These are phyloP conservation scores for Theristicus caerulescens DNA, from an alignment of 2,113 vertebrate genomes.

Conservation along the genomic window DNA sequence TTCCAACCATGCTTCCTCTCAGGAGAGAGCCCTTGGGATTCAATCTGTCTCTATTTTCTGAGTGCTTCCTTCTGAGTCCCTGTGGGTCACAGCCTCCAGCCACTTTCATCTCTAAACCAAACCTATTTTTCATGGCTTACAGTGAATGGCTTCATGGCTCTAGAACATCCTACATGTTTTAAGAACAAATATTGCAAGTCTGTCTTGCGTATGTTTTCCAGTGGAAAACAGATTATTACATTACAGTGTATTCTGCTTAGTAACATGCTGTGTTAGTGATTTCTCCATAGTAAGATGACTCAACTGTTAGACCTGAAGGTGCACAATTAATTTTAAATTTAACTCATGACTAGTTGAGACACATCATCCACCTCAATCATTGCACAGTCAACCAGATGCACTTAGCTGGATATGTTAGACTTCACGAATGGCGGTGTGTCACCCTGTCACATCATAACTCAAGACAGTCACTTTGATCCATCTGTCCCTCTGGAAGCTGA, in stretches of 20 bases:
- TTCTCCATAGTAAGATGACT: background rate
- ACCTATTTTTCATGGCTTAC: constrained; percentile 6
- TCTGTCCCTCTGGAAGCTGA: background rate
- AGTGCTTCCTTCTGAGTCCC: constrained; percentile 54
- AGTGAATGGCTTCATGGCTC: background rate
- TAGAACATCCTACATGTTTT: constrained; percentile 33
- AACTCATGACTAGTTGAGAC: background rate
- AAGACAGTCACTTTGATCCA: background rate
- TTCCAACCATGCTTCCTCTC: constrained; percentile 50
- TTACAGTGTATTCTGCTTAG: background rate
- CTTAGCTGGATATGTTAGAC: background rate
- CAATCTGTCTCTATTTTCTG: constrained; percentile 49
- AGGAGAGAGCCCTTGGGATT: constrained; percentile 43
- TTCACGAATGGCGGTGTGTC: background rate
- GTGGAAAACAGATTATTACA: constrained; percentile 6
- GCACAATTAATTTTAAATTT: constrained; percentile 20
- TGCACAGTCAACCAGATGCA: background rate
- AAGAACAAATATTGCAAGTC: constrained; percentile 28
- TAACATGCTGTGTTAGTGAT: background rate
- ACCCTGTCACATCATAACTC: background rate
- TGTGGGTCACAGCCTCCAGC: constrained; percentile 22
- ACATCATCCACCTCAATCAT: background rate
- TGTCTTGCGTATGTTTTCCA: constrained; percentile 9
- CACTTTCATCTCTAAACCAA: constrained; percentile 31
- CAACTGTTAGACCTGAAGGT: background rate